phyloP scores from a whole-genome alignment of 2,888 invertebrate species.

The Chouioia cunea region DNA sequence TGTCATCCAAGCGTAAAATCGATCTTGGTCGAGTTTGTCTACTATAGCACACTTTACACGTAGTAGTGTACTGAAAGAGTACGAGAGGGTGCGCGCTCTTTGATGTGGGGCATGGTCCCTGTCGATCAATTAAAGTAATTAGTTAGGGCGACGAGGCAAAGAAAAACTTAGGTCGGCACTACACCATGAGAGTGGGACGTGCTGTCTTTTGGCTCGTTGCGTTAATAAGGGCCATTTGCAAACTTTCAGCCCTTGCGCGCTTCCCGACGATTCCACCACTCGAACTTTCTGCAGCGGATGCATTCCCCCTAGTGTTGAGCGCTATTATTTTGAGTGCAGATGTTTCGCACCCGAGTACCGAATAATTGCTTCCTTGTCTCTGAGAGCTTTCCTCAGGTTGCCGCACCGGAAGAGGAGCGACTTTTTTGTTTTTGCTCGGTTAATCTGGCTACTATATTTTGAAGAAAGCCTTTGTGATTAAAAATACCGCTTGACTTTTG shows the following conservation, averaged over 20 bases:
- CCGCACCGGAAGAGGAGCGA: not conserved
- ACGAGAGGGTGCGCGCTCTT: conserved; percentile 7
- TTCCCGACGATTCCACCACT: not conserved
- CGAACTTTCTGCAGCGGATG: conserved; percentile 7
- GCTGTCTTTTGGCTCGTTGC: conserved; percentile 23
- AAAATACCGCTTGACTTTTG: too few relatives aligned
- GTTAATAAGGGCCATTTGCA: conserved; percentile 33
- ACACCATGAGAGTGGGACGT: not conserved
- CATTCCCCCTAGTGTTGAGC: conserved; percentile 11
- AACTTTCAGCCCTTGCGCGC: not conserved
- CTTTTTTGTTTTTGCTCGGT: not conserved
- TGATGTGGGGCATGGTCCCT: conserved; percentile 13
- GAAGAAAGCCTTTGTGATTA: not conserved
- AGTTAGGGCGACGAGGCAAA: conserved; percentile 2
- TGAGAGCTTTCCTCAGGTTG: not conserved
- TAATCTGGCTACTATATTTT: not conserved
- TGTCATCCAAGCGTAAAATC: conserved; percentile 39
- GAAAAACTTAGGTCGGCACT: conserved; percentile 2
- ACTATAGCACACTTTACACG: not conserved
- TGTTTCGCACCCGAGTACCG: conserved; percentile 8
- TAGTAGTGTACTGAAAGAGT: too few relatives aligned
- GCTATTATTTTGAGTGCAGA: conserved; percentile 37
- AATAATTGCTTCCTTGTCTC: conserved; percentile 22
- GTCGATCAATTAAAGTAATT: conserved; percentile 44
- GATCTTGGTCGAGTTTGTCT: conserved; percentile 23